Base-by-base conservation (phyloP, 2,797 vertebrate species). In the Rhabdophis nuchalis region DNA sequence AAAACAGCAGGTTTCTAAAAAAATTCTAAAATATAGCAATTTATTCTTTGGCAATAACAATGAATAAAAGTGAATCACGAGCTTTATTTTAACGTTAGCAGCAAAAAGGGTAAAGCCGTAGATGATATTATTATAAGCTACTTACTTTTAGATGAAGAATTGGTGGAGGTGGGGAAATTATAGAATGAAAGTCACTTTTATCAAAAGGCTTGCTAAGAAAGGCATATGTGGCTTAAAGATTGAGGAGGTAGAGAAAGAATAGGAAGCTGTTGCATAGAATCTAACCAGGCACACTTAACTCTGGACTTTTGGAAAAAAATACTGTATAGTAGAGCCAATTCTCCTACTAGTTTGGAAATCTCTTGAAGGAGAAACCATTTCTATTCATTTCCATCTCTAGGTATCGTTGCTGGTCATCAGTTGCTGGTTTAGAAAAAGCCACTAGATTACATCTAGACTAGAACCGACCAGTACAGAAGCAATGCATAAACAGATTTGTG, bases 21-120 rank as follows among this genome's bases (percentile, higher is more conserved):
- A 92, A 91, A 95, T 92, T 92, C 91, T 94, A 90, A 89, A 89
- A 41, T 91, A 89, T 92, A 93, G 41, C 89, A 1, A 89, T 91
- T 56, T 94, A 20, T 89, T n/a, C 72, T 93, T 92, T 87, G 86
- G 29, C 61, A 92, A 52, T 52, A 93, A 46, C 56, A 36, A 68
- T 41, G 91, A 92, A 61, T 54, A 92, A 92, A 90, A 92, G 61
- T 87, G 46, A n/a, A 77, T 56, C n/a, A 53, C 9, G 56, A 52
- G 29, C 50, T 61, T 20, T 85, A 89, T 32, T 77, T 10, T 32
- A 90, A 92, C 20, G 36, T 1, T 29, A 85, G 36, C 0, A 86
- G 36, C 10, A 94, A 93, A 93, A 87, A 91, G 16, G 60, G 23
- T 1, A 4, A 91, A 92, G 32, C 2, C 36, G 92, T 94, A 64